Evolutionary conservation across 2,113 vertebrate species (phyloP), one percentile per base, ranked within the genome.

Genomic region (Nothobranchius kuhntae): DNA sequence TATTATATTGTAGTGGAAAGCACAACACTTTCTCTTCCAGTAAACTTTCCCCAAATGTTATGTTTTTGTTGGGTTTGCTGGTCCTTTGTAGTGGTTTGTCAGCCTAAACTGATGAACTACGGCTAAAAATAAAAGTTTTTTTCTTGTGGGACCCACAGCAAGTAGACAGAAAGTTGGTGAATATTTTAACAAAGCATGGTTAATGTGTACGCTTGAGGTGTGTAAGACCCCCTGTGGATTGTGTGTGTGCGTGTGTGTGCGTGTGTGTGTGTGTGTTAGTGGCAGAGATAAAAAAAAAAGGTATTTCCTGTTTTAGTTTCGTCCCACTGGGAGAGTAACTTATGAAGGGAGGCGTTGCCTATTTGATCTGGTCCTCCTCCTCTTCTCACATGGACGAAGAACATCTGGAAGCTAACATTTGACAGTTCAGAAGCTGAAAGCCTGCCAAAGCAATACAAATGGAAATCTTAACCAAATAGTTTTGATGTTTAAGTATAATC

Each of bases 131-230:
- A 40, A 35, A n/a, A 10, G 42, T 59, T 52, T 48, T 53, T 3
- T 6, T 40, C 9, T 40, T 40, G 38, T 40, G 6, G 50, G 61
- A 61, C 53, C 38, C 48, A 17, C 45, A 1, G 21, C 11, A 56
- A 13, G 40, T 75, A 77, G 65, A 53, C 1, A 1, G 54, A 44
- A 40, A 45, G 50, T 55, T 61, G 40, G 77, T 44, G 77, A 80
- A 84, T 88, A 77, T 84, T 84, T 84, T 53, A 71, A 79, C 87
- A 70, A 47, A 35, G 65, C 71, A 13, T 53, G 53, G 86, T 88
- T 86, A 85, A 89, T 87, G 86, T 86, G 83, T 87, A 70, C 26
- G 26, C 71, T 60, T 68, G 56, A 78, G 58, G 74, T 70, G 77
- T 84, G 61, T 36, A 38, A 63, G 48, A 53, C 86, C 82, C 85